Evolutionary conservation across 1,140 invertebrate genomes (phyloP), one percentile per base, ranked within the genome.

Genomic region (Ceratosolen solmsi): DNA sequence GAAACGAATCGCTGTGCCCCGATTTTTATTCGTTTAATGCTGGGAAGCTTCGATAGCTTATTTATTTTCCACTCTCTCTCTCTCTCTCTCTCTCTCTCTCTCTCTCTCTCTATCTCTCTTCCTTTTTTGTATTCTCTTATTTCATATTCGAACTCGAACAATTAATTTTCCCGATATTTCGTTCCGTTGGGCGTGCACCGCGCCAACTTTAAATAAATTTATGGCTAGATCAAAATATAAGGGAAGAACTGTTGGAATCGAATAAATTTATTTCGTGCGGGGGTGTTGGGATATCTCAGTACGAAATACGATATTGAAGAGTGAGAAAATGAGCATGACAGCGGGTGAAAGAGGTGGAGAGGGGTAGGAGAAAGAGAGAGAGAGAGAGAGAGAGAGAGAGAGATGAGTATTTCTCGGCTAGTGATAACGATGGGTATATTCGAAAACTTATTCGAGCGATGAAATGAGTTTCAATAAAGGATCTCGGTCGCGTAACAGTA

Each of bases 221-320:
- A 80, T 58, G 2, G 27, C 9, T 20, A 25, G 27, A 74, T 22
- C n/a, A n/a, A 49, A 20, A n/a, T 2, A 49, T 11, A 49, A 49
- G 20, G 11, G 58, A 65, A 27, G 25, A 46, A 73, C 7, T 30
- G 2, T 49, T 4, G 2, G 41, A 41, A 27, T n/a, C 41, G 51
- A 70, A 71, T 79, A 79, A 70, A 79, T 79, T 38, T 71, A 65
- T 71, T 41, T 36, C 36, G n/a, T 22, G 60, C 22, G 9, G 17
- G 36, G n/a, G 20, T 27, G 17, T 51, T 9, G 5, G 5, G 3
- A 3, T 15, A 30, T 4, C 0, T 33, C 7, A 27, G 7, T 33
- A 63, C 41, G 38, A 70, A 78, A 78, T 25, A 51, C 65, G 77
- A 79, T 78, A 78, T 78, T 78, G 65, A 71, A 71, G 46, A 60